Conservation (phyloP, 2,888 invertebrate species). For the Euspilapteryx auroguttella region DNA sequence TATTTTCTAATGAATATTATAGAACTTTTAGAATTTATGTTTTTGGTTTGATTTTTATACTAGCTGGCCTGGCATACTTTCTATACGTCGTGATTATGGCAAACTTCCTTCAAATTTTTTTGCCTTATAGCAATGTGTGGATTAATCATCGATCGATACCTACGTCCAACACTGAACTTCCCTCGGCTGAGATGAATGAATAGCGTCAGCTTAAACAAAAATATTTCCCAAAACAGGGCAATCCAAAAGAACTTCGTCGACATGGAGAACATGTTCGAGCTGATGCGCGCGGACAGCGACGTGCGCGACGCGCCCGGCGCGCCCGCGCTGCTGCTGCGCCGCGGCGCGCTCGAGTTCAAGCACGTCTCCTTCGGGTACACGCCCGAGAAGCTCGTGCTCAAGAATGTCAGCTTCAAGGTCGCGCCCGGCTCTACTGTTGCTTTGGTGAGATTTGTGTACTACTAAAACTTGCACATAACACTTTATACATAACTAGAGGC, state of each 20-base stretch:
- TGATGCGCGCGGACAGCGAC: constrained; percentile 86
- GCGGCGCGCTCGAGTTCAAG: constrained; percentile 82
- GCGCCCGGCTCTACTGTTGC: constrained; percentile 86
- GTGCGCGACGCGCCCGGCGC: constrained; percentile 84
- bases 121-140: too few species aligned
- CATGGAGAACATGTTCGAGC: constrained; percentile 99
- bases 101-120: too few species aligned
- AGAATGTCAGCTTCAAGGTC: constrained; percentile 77
- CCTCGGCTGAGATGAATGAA: too few species aligned
- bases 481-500: too few species aligned
- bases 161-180: too few species aligned
- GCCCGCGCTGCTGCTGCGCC: constrained; percentile 66
- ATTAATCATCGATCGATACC: too few species aligned
- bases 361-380: constrained; percentile 90
- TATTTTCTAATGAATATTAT: too few species aligned
- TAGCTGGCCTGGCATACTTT: too few species aligned
- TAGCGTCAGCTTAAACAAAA: too few species aligned
- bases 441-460: constrained; percentile 53
- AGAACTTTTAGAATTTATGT: too few species aligned
- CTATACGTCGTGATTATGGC: too few species aligned
- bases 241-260: constrained; percentile 98
- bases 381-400: constrained; percentile 75
- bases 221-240: constrained; percentile 75
- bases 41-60: too few species aligned
- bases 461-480: not conserved